Percentiles rank a stretch among this genome's conserved stretches.
Conservation (phyloP, 1,140 invertebrate species). For the Pseudoatta argentina region DNA sequence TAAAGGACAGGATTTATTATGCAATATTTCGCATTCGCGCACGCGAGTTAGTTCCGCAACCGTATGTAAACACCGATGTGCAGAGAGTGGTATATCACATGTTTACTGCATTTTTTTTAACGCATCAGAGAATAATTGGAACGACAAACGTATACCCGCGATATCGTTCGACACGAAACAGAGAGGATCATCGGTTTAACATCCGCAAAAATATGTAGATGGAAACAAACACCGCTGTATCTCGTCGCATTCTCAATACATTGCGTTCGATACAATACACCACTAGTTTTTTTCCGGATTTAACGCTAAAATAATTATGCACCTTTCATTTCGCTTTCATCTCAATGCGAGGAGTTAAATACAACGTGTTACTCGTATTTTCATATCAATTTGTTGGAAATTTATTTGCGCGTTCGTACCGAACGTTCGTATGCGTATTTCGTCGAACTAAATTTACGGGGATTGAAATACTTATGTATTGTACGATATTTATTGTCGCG, state of each 20-base stretch:
- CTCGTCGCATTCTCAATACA: constrained; percentile 10
- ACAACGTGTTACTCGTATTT: constrained; percentile 16
- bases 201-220: constrained; percentile 24
- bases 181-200: constrained; percentile 43
- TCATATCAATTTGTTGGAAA: constrained; percentile 9
- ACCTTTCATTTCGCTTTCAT: constrained; percentile 27
- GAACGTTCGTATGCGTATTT: background rate
- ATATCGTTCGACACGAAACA: constrained; percentile 17
- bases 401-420: background rate
- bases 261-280: background rate
- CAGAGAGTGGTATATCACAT: constrained; percentile 21
- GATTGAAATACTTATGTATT: constrained; percentile 24
- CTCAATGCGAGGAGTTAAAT: constrained; percentile 23
- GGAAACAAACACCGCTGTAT: background rate
- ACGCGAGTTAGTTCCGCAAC: background rate
- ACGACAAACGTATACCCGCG: constrained; percentile 15
- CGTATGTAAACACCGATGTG: constrained; percentile 31
- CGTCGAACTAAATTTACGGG: background rate
- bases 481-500: background rate
- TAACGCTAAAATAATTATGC: constrained; percentile 27
- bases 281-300: constrained; percentile 1
- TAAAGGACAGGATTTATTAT: constrained; percentile 62
- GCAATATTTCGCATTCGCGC: constrained; percentile 51
- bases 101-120: constrained; percentile 42
- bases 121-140: constrained; percentile 50